Percentiles rank a stretch among this genome's conserved stretches.
Conservation (phyloP, 23 tunicate genomes). For the Trididemnum miniatum region DNA sequence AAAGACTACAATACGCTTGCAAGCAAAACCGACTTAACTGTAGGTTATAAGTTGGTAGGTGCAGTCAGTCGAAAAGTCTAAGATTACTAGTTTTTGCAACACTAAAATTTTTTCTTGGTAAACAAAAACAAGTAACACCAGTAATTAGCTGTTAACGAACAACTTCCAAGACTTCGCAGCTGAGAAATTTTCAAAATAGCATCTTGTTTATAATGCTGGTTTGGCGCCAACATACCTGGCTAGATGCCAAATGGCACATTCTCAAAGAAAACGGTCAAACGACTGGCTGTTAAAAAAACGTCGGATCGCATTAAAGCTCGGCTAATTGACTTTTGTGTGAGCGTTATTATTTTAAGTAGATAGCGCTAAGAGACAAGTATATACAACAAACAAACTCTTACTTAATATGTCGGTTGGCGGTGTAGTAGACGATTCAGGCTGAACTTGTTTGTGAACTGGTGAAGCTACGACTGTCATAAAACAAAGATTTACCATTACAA, state of each 20-base stretch:
- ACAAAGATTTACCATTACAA: too few species aligned
- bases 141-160: too few species aligned
- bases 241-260: not conserved
- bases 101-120: too few species aligned
- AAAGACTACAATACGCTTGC: too few species aligned
- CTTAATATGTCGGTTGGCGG: constrained; percentile 16
- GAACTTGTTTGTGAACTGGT: not conserved
- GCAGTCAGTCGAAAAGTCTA: too few species aligned
- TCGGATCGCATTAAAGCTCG: not conserved
- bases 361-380: too few species aligned
- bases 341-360: too few species aligned
- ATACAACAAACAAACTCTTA: not conserved
- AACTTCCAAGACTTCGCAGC: too few species aligned
- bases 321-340: not conserved
- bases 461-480: not conserved
- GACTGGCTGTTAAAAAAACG: not conserved
- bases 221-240: not conserved
- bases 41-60: too few species aligned
- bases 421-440: not conserved
- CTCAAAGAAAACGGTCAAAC: not conserved
- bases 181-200: not conserved
- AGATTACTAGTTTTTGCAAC: too few species aligned
- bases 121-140: too few species aligned
- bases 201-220: not conserved
- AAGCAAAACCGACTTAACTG: too few species aligned